Base-by-base conservation (phyloP, 2,888 invertebrate species). In the Junonia oenone region DNA sequence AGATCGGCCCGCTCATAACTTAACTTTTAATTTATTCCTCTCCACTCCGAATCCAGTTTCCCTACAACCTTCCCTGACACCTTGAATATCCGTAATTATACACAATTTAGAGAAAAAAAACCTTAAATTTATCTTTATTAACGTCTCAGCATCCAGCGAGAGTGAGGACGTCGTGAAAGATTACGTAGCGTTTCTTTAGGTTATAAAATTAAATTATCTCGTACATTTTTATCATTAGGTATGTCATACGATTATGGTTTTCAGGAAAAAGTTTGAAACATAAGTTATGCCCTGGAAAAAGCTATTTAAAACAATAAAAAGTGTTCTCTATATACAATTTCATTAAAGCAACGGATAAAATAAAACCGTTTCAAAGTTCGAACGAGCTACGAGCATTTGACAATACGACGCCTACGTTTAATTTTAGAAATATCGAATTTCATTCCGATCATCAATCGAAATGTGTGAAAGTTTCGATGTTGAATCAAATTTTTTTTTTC, bases 1-100 rank as follows among this genome's bases (percentile, higher is more conserved):
- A 88, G 89, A 87, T 78, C 78, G 78, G 78, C 68, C 86, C 83
- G 83, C 85, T 89, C 89, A 90, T 90, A 90, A 90, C 80, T 90
- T 90, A 86, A 82, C 89, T 83, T 78, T 76, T 88, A 89, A 90
- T 90, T 89, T 90, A 90, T 90, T 83, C 84, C 73, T 81, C 72
- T 78, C 73, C 76, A 71, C 70, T 73, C 64, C 71, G 65, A 75
- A 79, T 80, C 82, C 81, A 79, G 80, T 82, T 82, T 76, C 69
- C 73, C 72, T 70, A 71, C 72, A 78, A 74, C 71, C 72, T 75
- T 73, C 69, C 68, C 72, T 75, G 74, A 73, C 78, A 76, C 78
- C 72, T 81, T 69, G 70, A 66, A 71, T 68, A 72, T 73, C 73
- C 67, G 66, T 81, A 77, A 81, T 79, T 79, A 81, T 72, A 69